Evolutionary conservation across 2,888 invertebrate genomes (phyloP).

Genomic region (Protula sp.): DNA sequence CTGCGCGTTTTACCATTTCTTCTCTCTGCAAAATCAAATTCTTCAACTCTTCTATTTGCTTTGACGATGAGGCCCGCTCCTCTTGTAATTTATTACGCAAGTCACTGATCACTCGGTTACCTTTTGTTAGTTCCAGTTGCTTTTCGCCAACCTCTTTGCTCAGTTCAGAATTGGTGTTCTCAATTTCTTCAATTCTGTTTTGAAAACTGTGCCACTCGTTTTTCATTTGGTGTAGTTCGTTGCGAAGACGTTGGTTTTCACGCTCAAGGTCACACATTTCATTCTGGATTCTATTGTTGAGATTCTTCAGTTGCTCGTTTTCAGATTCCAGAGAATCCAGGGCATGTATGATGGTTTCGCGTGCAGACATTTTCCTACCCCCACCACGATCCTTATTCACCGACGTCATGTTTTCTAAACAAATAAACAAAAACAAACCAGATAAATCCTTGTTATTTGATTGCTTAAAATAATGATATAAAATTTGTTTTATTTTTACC

Average conservation of each 20-base stretch:
- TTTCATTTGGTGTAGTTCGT: not conserved
- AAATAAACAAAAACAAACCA: too few species aligned
- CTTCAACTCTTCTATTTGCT: not conserved
- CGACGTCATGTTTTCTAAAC: too few species aligned
- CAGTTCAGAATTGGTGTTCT: not conserved
- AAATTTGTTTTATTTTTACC: too few species aligned
- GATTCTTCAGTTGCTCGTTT: not conserved
- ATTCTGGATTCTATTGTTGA: conserved; percentile 1
- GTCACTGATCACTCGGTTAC: not conserved
- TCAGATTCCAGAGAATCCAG: conserved; percentile 2
- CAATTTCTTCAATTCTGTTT: not conserved
- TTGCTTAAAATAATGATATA: too few species aligned
- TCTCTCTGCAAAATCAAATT: not conserved
- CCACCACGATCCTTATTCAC: too few species aligned
- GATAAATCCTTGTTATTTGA: too few species aligned
- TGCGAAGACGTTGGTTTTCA: not conserved
- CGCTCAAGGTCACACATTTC: not conserved
- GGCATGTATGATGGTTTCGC: conserved; percentile 1
- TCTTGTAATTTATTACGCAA: not conserved
- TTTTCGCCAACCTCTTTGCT: not conserved
- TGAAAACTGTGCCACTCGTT: not conserved
- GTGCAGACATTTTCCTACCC: not conserved
- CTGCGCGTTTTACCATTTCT: not conserved
- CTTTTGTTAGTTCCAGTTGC: not conserved
- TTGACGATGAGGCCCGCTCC: not conserved